phyloP scores from a whole-genome alignment of 53 echinoderm and acorn worm genomes.

The Mesocentrotus franciscanus region DNA sequence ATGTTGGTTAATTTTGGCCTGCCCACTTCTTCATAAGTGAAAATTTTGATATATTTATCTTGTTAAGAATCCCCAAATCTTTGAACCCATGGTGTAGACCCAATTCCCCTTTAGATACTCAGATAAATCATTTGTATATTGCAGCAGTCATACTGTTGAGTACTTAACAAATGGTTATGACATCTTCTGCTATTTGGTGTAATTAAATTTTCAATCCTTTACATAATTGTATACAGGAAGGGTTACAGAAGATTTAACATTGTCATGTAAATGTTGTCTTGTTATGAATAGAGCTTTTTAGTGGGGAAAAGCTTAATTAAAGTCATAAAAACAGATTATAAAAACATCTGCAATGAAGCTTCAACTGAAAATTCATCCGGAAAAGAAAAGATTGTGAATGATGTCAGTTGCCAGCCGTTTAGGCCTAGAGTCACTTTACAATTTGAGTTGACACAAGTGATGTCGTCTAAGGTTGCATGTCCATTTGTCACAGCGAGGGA shows the following conservation, averaged over 20 bases:
- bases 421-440: not conserved
- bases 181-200: too few species aligned
- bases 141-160: too few species aligned
- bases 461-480: conserved; percentile 24
- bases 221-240: not conserved
- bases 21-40: too few species aligned
- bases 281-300: not conserved
- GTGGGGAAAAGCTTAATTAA: not conserved
- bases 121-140: too few species aligned
- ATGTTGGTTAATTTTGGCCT: too few species aligned
- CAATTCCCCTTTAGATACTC: too few species aligned
- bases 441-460: conserved; percentile 1
- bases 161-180: too few species aligned
- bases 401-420: not conserved
- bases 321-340: not conserved
- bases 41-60: too few species aligned
- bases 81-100: too few species aligned
- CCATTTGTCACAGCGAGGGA: not conserved
- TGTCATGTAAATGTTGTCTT: not conserved
- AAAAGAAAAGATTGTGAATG: not conserved
- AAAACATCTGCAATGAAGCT: not conserved
- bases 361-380: not conserved
- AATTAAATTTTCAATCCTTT: too few species aligned
- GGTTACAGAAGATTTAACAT: not conserved
- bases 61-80: too few species aligned